Percentiles rank a stretch among this genome's conserved stretches.
Evolutionary conservation across 2,113 vertebrate genomes (phyloP).

Genomic region (Solea solea): DNA sequence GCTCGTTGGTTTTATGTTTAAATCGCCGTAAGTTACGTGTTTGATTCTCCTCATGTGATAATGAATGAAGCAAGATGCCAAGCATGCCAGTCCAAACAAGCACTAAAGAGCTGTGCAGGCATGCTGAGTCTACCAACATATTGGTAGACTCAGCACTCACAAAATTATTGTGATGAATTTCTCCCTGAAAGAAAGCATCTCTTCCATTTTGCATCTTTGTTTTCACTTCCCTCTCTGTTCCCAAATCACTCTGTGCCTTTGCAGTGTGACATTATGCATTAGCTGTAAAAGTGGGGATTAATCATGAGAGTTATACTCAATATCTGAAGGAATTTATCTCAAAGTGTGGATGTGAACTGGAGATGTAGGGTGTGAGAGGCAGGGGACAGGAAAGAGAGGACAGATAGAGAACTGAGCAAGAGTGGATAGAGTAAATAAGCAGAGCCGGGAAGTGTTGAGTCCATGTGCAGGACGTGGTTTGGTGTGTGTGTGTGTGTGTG

Average conservation of each 20-base stretch:
- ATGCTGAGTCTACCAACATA: not conserved
- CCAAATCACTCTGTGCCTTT: not conserved
- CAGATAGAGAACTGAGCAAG: conserved; percentile 72
- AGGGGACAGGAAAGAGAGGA: conserved; percentile 69
- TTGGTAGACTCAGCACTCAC: too few relatives aligned
- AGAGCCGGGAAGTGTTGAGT: conserved; percentile 76
- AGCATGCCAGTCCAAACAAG: not conserved
- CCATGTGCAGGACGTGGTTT: conserved; percentile 77
- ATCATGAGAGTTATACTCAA: conserved; percentile 29
- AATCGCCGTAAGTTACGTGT: not conserved
- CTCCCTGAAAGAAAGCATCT: not conserved
- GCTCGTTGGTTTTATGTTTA: too few relatives aligned
- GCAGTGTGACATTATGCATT: not conserved
- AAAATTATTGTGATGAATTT: not conserved
- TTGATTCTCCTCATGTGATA: not conserved
- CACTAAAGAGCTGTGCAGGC: not conserved
- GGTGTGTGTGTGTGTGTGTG: conserved; percentile 53
- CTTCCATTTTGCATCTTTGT: not conserved
- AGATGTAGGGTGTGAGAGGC: conserved; percentile 37
- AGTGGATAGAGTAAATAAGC: conserved; percentile 81
- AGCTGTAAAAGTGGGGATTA: conserved; percentile 19
- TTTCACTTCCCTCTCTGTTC: not conserved
- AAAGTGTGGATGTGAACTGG: conserved; percentile 39
- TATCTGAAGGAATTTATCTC: conserved; percentile 56
- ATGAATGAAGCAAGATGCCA: too few relatives aligned